A percentile compares a stretch with the other conserved stretches of the same genome.
Evolutionary conservation across 2,797 vertebrate genomes (phyloP).

Genomic region (Syngnathus acus): DNA sequence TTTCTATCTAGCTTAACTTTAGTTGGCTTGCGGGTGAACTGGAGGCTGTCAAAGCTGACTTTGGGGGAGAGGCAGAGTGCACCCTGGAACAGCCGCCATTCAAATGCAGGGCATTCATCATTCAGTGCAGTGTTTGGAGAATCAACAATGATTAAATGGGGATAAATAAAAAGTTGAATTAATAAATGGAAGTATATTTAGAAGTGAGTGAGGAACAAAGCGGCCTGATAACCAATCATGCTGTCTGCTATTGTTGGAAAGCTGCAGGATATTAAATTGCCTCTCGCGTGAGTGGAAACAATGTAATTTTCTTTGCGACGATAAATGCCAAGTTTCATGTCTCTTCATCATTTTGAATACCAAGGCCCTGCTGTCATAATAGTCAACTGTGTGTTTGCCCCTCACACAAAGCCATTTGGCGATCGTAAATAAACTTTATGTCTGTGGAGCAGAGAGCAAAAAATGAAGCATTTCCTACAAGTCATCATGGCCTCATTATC

Average conservation of each 20-base stretch:
- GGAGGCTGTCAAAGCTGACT: background rate
- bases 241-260: slow-evolving; percentile 2
- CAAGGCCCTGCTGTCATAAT: slow-evolving; percentile 4
- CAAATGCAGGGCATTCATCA: background rate
- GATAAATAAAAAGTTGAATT: slow-evolving; percentile 10
- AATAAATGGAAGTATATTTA: background rate
- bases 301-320: slow-evolving; percentile 7
- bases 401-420: slow-evolving; percentile 2
- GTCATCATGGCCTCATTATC: background rate
- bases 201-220: background rate
- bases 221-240: background rate
- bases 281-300: background rate
- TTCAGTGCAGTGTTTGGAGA: background rate
- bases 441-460: background rate
- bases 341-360: slow-evolving; percentile 7
- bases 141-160: background rate
- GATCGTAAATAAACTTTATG: slow-evolving; percentile 8
- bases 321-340: slow-evolving; percentile 9
- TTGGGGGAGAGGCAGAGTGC: background rate
- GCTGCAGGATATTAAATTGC: background rate
- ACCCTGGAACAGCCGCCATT: background rate
- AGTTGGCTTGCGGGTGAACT: background rate
- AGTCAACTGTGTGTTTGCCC: slow-evolving; percentile 2
- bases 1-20: background rate
- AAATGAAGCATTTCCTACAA: slow-evolving; percentile 4